Evolutionary conservation across 1,140 invertebrate species (phyloP).

Genomic region (Colletes latitarsis): DNA sequence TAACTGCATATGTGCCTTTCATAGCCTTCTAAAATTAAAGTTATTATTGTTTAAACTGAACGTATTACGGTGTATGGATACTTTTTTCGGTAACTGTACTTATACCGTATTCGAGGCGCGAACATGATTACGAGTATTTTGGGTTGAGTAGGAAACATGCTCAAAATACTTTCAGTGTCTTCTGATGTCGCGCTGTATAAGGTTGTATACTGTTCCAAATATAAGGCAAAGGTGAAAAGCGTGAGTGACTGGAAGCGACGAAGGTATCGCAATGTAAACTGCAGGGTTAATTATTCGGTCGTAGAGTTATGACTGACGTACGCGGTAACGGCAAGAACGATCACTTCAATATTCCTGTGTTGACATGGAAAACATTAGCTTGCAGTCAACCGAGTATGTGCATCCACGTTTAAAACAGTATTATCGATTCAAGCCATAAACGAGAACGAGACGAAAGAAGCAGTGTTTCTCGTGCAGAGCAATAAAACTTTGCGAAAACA

Average conservation of each 20-base stretch:
- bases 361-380: conserved; percentile 44
- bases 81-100: no score
- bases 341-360: conserved; percentile 27
- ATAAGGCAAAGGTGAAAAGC: not conserved
- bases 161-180: no score
- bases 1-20: no score
- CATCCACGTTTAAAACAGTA: conserved; percentile 53
- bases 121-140: no score
- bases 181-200: no score
- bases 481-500: not conserved
- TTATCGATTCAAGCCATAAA: conserved; percentile 58
- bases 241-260: not conserved
- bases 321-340: conserved; percentile 19
- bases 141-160: no score
- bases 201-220: no score
- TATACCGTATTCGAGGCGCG: no score
- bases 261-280: conserved; percentile 20
- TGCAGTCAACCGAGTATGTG: conserved; percentile 36
- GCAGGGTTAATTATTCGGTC: conserved; percentile 30
- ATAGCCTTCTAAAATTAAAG: no score
- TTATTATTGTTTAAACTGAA: no score
- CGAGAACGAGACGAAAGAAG: conserved; percentile 43
- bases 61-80: no score
- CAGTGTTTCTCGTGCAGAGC: conserved; percentile 8
- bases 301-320: conserved; percentile 27